Evolutionary conservation across 2,797 vertebrate genomes (phyloP).

Genomic region (Myotis vivesi): DNA sequence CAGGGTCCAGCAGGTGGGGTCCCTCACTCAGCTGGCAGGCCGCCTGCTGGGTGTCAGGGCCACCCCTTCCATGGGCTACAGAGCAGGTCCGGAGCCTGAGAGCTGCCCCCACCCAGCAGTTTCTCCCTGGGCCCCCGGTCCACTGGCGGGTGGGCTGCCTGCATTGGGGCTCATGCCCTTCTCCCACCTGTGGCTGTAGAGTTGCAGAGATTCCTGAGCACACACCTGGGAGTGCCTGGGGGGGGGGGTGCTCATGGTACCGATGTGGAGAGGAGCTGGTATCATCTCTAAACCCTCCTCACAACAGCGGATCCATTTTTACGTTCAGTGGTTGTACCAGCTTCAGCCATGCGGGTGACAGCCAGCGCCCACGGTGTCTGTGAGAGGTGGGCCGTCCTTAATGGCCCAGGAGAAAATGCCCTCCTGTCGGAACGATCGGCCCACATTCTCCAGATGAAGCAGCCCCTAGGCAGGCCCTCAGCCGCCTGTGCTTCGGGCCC

Average conservation of each 20-base stretch:
- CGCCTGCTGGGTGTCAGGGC: accelerated
- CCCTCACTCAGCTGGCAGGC: neutral
- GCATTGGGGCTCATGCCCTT: accelerated
- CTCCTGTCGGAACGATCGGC: accelerated
- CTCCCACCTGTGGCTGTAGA: neutral
- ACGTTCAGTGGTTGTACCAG: too few species aligned
- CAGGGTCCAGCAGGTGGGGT: neutral
- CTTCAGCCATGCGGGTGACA: neutral
- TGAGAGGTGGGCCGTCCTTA: neutral
- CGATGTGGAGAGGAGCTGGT: neutral
- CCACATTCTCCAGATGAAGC: neutral
- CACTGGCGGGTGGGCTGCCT: neutral
- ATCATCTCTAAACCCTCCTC: neutral
- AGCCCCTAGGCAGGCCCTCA: neutral
- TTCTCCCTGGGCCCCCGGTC: neutral
- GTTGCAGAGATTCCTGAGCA: neutral
- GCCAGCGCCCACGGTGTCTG: neutral
- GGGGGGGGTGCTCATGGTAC: neutral
- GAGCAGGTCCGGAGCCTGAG: neutral
- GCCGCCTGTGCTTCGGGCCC: neutral
- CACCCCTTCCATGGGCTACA: neutral
- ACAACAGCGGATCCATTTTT: too few species aligned
- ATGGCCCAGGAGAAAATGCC: neutral
- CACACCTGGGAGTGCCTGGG: accelerated
- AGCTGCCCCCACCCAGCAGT: neutral